These are phyloP conservation scores for Torymus aiolomorphi DNA, from an alignment of 2,888 invertebrate genomes.

Conservation along the genomic window DNA sequence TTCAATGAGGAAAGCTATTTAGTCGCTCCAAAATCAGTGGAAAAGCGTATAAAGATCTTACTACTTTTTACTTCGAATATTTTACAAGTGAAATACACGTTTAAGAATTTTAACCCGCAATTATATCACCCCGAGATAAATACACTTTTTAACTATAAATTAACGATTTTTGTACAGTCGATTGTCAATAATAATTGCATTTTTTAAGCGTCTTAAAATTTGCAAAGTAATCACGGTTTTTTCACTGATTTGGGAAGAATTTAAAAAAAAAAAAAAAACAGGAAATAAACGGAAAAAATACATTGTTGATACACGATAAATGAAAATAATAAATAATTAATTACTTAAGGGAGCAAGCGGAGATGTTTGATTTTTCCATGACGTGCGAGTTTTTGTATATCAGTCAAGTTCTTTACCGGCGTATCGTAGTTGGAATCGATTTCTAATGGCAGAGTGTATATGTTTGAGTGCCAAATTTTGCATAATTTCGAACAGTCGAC, in stretches of 20 bases:
- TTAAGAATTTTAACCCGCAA: slow-evolving; percentile 49
- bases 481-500: slow-evolving; percentile 41
- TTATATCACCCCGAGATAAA: slow-evolving; percentile 26
- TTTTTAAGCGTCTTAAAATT: slow-evolving; percentile 47
- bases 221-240: slow-evolving; percentile 41
- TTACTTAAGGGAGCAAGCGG: slow-evolving; percentile 51
- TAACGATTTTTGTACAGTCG: slow-evolving; percentile 52
- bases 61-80: slow-evolving; percentile 52
- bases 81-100: slow-evolving; percentile 48
- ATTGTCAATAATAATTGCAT: slow-evolving; percentile 35
- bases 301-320: slow-evolving; percentile 52
- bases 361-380: slow-evolving; percentile 49
- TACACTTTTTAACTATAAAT: slow-evolving; percentile 47
- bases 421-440: no score
- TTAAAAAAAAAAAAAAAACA: slow-evolving; percentile 55
- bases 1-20: slow-evolving; percentile 52
- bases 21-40: slow-evolving; percentile 53
- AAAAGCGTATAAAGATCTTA: slow-evolving; percentile 47
- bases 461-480: slow-evolving; percentile 36
- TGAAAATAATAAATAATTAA: slow-evolving; percentile 51
- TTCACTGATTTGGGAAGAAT: slow-evolving; percentile 54
- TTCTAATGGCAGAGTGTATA: slow-evolving; percentile 4
- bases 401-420: slow-evolving; percentile 20
- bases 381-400: slow-evolving; percentile 46
- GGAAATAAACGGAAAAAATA: slow-evolving; percentile 45